Base-by-base conservation (phyloP, 1,140 invertebrate species). In the Listronotus bonariensis region DNA sequence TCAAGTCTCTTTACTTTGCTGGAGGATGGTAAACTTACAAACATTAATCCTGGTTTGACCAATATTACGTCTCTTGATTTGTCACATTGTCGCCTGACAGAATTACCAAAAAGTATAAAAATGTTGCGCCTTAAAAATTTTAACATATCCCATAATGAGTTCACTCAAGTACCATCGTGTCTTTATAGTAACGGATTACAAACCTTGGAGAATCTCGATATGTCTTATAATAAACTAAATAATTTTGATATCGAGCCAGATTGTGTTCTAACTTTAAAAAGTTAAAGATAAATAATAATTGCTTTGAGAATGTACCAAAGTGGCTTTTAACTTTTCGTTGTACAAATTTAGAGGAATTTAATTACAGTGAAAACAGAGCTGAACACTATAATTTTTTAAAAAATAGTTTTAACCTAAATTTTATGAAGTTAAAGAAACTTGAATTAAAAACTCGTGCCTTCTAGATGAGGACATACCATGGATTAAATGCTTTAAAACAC, bases 301-400 rank as follows among this genome's bases (percentile, higher is more conserved):
- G 11, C 1, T 60, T 66, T 43, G 18, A 46, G 36, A 54, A 60
- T 49, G 15, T 60, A 20, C 64, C 64, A 14, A 20, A 14, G 12
- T 66, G 64, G 64, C 51, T 65, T 43, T 20, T 65, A 20, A 49
- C 32, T 5, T 57, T 65, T 18, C 45, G 55, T 2, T 66, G 64
- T 60, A 20, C 45, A 32, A 46, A 51, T 17, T 40, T 66, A 41
- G 56, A 60, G 26, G 36, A 60, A 36, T 43, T 66, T 10, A 54
- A 48, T 36, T 66, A 59, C 15, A 66, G 56, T 60, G 20, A 48
- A 10, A 66, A 66, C 40, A 6, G 32, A 17, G 56, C 49, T 6
- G 32, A 10, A 31, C 49, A 54, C 38, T 66, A 54, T 15, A 55
- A 54, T 40, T 66, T 59, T 49, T 10, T 56, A 36, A 55, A 48